Conservation (phyloP, 2,113 vertebrate species). For the Azemiops feae region DNA sequence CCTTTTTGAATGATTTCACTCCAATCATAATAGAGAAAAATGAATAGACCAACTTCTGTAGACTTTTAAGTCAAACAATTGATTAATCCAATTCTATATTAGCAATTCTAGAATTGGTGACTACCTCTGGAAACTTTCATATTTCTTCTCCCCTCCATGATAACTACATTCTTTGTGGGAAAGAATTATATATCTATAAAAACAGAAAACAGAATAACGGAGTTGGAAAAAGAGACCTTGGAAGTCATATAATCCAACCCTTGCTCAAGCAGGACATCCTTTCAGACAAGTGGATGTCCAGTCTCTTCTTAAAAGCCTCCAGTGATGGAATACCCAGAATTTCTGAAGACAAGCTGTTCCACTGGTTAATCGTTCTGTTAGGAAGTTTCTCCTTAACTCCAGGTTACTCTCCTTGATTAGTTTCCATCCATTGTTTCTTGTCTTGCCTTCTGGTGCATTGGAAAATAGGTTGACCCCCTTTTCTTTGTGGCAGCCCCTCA, state of each 20-base stretch:
- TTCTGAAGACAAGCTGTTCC: not conserved
- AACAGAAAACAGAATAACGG: too few relatives aligned
- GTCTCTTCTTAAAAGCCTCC: too few relatives aligned
- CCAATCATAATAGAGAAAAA: not conserved
- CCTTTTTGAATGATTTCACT: not conserved
- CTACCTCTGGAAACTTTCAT: not conserved
- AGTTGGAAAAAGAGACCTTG: too few relatives aligned
- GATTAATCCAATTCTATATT: not conserved
- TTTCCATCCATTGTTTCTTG: too few relatives aligned
- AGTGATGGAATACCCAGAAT: too few relatives aligned
- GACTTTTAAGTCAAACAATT: not conserved
- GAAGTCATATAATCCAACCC: too few relatives aligned
- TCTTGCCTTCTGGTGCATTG: too few relatives aligned
- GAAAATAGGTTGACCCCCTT: not conserved
- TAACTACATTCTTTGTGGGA: not conserved
- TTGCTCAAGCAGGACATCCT: too few relatives aligned
- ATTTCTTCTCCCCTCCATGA: not conserved
- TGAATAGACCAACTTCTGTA: not conserved
- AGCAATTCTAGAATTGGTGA: not conserved
- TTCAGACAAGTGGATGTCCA: too few relatives aligned
- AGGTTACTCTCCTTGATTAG: not conserved
- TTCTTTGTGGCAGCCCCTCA: not conserved
- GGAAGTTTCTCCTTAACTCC: not conserved
- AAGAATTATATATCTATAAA: not conserved
- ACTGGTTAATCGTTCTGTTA: not conserved